Base-by-base conservation (phyloP, 2,888 invertebrate species). In the Quadriops clusia region DNA sequence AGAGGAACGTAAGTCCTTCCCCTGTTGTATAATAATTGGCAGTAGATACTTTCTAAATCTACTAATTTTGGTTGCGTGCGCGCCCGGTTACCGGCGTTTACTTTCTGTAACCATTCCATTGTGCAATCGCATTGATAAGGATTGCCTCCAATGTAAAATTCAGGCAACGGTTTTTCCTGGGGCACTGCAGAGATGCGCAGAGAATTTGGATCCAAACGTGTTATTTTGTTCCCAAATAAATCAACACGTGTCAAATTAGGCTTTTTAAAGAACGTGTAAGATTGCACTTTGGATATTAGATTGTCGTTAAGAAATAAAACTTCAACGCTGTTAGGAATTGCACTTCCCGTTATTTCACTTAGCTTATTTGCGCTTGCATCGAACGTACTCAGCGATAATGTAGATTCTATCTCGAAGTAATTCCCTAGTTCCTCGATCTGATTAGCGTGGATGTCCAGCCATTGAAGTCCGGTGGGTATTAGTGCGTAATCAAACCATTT, bases 71-170 rank as follows among this genome's bases (percentile, higher is more conserved):
- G 85, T 55, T 84, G 83, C 28, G 81, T 83, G 47, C 82, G 67
- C 34, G 77, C 75, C 51, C 79, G 70, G 53, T 77, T 78, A 44
- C 74, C 74, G 42, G 72, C 69, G 57, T 83, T 83, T 45, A 82
- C 78, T 58, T 79, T 75, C 61, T 85, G 84, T 44, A 87, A 60
- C 89, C 87, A 90, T 54, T 85, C 84, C 85, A 89, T 85, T 37
- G 82, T 81, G 55, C 87, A 89, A 59, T 86, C 85, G 62, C 90
- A 90, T 49, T 80, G 74, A 53, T 84, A 77, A 32, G 86, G 85
- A 62, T 90, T 90, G 41, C 79, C 79, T 26, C 82, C 84, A 39
- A 89, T 77, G 54, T 79, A 79, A 58, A 87, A 85, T 59, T 85
- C 81, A 4, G 85, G 82, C 34, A 83, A 67, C 13, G 73, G 66